Base-by-base conservation (phyloP, 2,113 vertebrate genomes). In the Thamnophis sirtalis region DNA sequence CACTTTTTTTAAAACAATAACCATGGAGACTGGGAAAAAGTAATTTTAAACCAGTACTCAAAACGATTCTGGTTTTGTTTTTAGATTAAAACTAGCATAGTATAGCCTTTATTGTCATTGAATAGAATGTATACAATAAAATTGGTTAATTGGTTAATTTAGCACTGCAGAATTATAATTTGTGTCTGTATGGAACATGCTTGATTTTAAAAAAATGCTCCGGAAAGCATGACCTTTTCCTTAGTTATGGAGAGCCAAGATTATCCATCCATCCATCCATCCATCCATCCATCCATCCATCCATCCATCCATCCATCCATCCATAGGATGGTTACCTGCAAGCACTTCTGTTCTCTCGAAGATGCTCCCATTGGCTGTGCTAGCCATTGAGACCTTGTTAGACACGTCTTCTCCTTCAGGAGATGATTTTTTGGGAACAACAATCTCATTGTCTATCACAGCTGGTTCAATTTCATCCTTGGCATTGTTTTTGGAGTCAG, bases 261-360 rank as follows among this genome's bases (percentile, higher is more conserved):
- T n/a, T 54, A 91, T 38, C 56, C 84, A 26, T 54, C 60, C 48
- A 21, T 86, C n/a, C n/a, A n/a, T n/a, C n/a, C n/a, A n/a, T n/a
- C n/a, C n/a, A n/a, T n/a, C n/a, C n/a, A 91, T 38, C 56, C 84
- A 28, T 54, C 60, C 48, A 22, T 86, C 22, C 85, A 53, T 86
- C 22, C 86, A 53, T 43, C 43, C 43, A 43, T 3, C 43, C 43
- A 43, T 43, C 43, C 43, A 43, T 43, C 43, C 43, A 43, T 86
- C 28, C 84, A 51, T 63, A 73, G 49, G 86, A 0, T 92, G n/a
- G 85, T 97, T 96, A 99, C 99, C 99, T 97, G 98, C 98, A 9
- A 99, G 97, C 89, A 99, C 98, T 95, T 99, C 98, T 0, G 98
- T 98, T 95, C 98, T 98, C 94, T 98, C 97, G 55, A 99, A 98